Evolutionary conservation across 2,113 vertebrate genomes (phyloP).

Genomic region (Notarius lentiginosus): DNA sequence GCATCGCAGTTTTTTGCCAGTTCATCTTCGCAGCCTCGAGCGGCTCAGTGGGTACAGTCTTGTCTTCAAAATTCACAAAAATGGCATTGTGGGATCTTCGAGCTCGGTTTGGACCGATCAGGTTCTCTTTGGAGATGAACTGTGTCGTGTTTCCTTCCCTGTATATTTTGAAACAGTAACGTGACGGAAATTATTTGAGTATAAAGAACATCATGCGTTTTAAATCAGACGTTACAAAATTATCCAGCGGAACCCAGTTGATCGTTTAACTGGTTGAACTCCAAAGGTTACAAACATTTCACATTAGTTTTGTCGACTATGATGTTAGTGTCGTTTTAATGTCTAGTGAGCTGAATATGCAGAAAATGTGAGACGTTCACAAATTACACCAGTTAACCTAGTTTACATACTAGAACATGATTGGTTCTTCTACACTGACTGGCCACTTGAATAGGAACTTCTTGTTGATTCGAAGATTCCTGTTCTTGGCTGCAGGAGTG

Average conservation of each 20-base stretch:
- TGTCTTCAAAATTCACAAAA: slow-evolving; percentile 85
- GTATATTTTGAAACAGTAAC: slow-evolving; percentile 3
- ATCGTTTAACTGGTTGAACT: neutral
- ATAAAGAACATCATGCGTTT: neutral
- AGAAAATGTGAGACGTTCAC: neutral
- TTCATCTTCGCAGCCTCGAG: slow-evolving; percentile 81
- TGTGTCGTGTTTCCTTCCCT: slow-evolving; percentile 77
- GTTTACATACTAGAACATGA: neutral
- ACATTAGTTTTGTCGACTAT: neutral
- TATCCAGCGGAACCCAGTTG: neutral
- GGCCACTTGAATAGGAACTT: no score
- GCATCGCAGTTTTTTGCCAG: slow-evolving; percentile 80
- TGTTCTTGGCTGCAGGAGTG: no score
- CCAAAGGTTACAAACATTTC: neutral
- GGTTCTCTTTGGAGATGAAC: slow-evolving; percentile 74
- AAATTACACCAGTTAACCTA: neutral
- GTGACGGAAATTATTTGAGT: neutral
- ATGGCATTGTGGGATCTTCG: slow-evolving; percentile 91
- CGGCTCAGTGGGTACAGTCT: slow-evolving; percentile 73
- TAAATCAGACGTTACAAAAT: neutral
- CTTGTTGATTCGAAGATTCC: no score
- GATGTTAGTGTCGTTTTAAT: neutral
- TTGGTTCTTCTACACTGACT: neutral
- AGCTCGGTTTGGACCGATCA: slow-evolving; percentile 85
- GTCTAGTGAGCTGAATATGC: neutral